Base-by-base conservation (phyloP, 2,113 vertebrate species). In the Paracanthobrama guichenoti region DNA sequence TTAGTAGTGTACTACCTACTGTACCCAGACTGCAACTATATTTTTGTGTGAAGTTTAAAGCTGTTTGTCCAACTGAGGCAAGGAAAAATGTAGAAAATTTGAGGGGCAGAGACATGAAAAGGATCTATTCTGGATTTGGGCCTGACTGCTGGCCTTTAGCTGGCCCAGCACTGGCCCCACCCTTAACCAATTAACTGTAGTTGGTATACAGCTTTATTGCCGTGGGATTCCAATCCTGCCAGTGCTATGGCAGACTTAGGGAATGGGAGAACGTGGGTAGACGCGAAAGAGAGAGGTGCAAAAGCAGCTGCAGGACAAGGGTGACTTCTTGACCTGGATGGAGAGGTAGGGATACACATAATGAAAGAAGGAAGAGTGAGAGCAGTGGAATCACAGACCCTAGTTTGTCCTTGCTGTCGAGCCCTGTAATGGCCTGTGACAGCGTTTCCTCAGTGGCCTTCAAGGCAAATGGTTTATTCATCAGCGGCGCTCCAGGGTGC, bases 381-480 rank as follows among this genome's bases (percentile, higher is more conserved):
- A 82, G 46, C 48, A 59, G 50, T 66, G 59, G 50, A 82, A 87
- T 87, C 86, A 84, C 86, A 90, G 86, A 89, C 66, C 83, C 55
- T 72, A 85, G 86, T 85, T 82, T 90, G 87, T 91, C 87, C 81
- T 87, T 87, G 78, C 66, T 84, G 84, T 76, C 84, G 77, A 81
- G 84, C 44, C 71, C 76, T 89, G 87, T 90, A 94, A 94, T 93
- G 91, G 89, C 82, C 88, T 92, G 88, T 92, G 92, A 93, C 92
- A 88, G 74, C 31, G 71, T 90, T 93, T 93, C 91, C 83, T 89
- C 86, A 90, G 78, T 79, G 86, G 88, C 77, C 73, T 44, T 39
- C 57, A 20, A 83, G 48, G 89, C 90, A 79, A 91, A 92, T 93
- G 93, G 88, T 93, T 93, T 93, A 88, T 93, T 92, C 92, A 93